phyloP scores from a whole-genome alignment of 2,888 invertebrate genomes.

The Bellardia pandia region DNA sequence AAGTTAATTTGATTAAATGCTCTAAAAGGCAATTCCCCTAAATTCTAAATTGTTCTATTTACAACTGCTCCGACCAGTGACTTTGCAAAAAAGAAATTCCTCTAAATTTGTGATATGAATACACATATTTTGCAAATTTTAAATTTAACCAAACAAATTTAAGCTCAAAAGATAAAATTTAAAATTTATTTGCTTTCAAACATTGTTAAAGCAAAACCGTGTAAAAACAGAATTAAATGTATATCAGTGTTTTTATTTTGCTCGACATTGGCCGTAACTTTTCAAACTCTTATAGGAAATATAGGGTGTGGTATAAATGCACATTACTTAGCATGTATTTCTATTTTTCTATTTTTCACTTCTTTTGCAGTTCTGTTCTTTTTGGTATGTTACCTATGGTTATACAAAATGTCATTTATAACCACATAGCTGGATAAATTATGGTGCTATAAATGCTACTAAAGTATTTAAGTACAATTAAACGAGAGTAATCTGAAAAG shows the following conservation, averaged over 20 bases:
- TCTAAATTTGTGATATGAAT: too few species aligned
- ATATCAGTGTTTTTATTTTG: not conserved
- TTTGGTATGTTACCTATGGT: slow-evolving; percentile 53
- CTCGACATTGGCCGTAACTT: not conserved
- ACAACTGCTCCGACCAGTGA: too few species aligned
- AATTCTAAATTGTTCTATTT: too few species aligned
- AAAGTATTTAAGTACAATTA: not conserved
- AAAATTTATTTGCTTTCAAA: too few species aligned
- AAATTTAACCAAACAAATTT: too few species aligned
- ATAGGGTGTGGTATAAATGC: slow-evolving; percentile 23
- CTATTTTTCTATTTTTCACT: not conserved
- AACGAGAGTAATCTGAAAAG: not conserved
- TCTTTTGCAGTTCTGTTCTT: not conserved
- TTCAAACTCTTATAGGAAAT: slow-evolving; percentile 19
- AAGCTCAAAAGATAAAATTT: too few species aligned
- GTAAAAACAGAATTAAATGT: too few species aligned
- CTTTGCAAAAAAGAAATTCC: too few species aligned
- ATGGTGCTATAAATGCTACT: slow-evolving; percentile 38
- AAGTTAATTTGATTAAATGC: too few species aligned
- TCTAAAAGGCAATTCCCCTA: too few species aligned
- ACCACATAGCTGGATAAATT: slow-evolving; percentile 67
- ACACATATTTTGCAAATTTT: too few species aligned
- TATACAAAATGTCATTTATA: slow-evolving; percentile 65
- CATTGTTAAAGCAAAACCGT: too few species aligned
- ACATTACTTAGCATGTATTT: slow-evolving; percentile 33